A percentile compares a stretch with the other conserved stretches of the same genome.
phyloP scores from a whole-genome alignment of 1,140 invertebrate genomes.

The Mizuhopecten yessoensis region DNA sequence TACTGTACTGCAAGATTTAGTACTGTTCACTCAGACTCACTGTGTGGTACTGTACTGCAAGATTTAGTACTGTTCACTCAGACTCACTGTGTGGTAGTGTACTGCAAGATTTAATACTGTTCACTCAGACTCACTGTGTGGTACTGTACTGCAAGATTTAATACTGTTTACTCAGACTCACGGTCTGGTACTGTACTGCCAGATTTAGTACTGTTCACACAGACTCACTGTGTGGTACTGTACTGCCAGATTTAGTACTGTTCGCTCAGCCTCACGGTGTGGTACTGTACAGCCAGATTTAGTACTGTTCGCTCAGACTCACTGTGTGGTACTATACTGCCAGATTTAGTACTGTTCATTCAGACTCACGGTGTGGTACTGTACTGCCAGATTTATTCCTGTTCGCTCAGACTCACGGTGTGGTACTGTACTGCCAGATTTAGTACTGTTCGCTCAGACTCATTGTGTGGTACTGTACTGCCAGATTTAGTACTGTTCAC shows the following conservation, averaged over 20 bases:
- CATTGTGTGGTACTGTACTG: not conserved
- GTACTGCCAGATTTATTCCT: not conserved
- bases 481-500: not conserved
- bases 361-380: not conserved
- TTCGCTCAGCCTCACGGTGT: not conserved
- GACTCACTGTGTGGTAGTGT: not conserved
- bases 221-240: not conserved
- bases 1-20: conserved; percentile 2
- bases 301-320: not conserved
- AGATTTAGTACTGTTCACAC: not conserved
- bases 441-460: not conserved
- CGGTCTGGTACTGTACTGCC: not conserved
- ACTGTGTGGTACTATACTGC: not conserved
- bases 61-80: not conserved
- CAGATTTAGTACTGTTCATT: not conserved
- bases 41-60: not conserved
- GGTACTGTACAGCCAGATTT: not conserved
- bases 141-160: conserved; percentile 13
- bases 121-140: not conserved
- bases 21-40: not conserved
- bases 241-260: not conserved
- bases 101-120: not conserved
- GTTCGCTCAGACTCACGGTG: not conserved
- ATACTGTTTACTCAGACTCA: not conserved
- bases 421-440: not conserved